A percentile compares a stretch with the other conserved stretches of the same genome.
Evolutionary conservation across 2,888 invertebrate genomes (phyloP).

Genomic region (Schizotus pectinicornis): DNA sequence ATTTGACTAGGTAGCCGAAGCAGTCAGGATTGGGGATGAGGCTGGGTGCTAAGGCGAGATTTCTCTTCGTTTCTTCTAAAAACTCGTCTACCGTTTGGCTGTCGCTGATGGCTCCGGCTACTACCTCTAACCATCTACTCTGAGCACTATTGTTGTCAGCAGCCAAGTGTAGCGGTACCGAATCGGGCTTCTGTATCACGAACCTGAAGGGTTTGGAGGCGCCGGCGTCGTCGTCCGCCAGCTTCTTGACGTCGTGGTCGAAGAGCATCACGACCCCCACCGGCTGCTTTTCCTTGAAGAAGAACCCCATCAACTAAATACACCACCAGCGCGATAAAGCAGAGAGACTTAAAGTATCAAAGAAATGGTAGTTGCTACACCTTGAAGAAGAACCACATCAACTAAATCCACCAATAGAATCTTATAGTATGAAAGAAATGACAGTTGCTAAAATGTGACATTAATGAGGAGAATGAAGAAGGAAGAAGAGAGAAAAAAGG

Average conservation of each 20-base stretch:
- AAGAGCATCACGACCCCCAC: constrained; percentile 88
- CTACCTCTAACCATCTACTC: constrained; percentile 66
- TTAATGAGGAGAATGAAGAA: too few relatives aligned
- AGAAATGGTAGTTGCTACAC: too few relatives aligned
- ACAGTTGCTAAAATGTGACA: too few relatives aligned
- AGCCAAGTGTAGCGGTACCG: constrained; percentile 77
- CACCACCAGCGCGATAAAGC: too few relatives aligned
- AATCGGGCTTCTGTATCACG: constrained; percentile 72
- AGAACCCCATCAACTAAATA: background rate
- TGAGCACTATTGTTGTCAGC: constrained; percentile 75
- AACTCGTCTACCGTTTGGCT: constrained; percentile 64
- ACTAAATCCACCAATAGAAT: too few relatives aligned
- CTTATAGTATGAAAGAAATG: too few relatives aligned
- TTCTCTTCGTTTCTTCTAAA: constrained; percentile 78
- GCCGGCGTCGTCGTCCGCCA: constrained; percentile 65
- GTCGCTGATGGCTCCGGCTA: constrained; percentile 77
- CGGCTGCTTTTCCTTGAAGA: constrained; percentile 78
- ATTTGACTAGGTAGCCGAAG: constrained; percentile 89
- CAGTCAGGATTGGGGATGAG: constrained; percentile 86
- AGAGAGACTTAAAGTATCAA: too few relatives aligned
- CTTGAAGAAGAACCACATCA: too few relatives aligned
- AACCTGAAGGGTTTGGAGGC: constrained; percentile 71
- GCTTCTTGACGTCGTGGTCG: constrained; percentile 75
- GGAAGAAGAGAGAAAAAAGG: too few relatives aligned
- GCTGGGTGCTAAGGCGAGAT: constrained; percentile 81